Evolutionary conservation across 2,797 vertebrate genomes (phyloP).

Genomic region (Cyclura pinguis): DNA sequence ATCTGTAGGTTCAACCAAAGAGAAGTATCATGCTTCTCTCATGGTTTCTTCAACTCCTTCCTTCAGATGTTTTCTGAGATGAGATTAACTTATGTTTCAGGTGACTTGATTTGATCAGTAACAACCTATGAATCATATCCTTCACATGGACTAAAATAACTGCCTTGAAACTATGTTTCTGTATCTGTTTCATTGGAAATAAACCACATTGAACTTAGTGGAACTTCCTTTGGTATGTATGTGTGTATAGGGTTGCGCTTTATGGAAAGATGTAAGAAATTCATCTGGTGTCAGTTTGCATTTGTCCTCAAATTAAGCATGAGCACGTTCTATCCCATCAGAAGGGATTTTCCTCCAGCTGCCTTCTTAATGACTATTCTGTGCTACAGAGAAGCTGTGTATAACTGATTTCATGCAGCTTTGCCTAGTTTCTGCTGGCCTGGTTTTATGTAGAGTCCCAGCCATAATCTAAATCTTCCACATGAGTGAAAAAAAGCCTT

Average conservation of each 20-base stretch:
- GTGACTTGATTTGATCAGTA: background rate
- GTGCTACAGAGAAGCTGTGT: background rate
- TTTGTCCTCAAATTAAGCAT: slow-evolving; percentile 32
- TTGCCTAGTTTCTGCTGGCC: background rate
- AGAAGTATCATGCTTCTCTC: background rate
- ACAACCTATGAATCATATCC: background rate
- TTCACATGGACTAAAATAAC: slow-evolving; percentile 11
- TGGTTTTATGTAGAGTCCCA: slow-evolving; percentile 24
- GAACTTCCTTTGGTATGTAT: background rate
- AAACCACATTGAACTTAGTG: background rate
- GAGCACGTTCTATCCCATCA: slow-evolving; percentile 9
- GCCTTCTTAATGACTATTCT: slow-evolving; percentile 5
- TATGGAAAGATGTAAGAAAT: background rate
- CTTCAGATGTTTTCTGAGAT: background rate
- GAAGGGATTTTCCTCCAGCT: slow-evolving; percentile 4
- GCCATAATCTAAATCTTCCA: slow-evolving; percentile 32
- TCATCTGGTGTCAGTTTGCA: background rate
- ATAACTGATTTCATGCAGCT: background rate
- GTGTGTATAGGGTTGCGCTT: background rate
- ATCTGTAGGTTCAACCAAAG: background rate
- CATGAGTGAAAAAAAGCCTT: slow-evolving; percentile 16
- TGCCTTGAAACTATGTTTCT: background rate
- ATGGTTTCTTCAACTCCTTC: background rate
- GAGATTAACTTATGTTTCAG: background rate
- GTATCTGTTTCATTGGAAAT: background rate